These are phyloP conservation scores for Callosobruchus maculatus DNA, from an alignment of 2,888 invertebrate species.

Conservation along the genomic window DNA sequence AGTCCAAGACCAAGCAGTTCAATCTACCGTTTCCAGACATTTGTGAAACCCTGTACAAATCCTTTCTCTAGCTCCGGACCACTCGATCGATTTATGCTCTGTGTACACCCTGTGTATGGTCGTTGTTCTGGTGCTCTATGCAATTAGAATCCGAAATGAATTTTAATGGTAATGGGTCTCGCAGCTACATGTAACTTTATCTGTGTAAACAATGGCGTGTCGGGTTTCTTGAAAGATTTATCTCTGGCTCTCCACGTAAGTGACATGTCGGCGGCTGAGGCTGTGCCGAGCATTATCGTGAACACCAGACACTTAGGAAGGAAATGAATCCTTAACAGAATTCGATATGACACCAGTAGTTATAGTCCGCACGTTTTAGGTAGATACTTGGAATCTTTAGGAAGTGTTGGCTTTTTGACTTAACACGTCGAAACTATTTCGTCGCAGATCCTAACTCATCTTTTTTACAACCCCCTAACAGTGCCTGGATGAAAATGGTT, in stretches of 20 bases:
- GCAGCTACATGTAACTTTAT: neutral
- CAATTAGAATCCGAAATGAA: neutral
- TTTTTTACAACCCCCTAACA: no score
- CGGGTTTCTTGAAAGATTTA: conserved; percentile 9
- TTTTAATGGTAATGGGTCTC: conserved; percentile 1
- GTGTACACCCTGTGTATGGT: neutral
- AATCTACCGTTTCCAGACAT: no score
- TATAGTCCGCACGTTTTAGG: neutral
- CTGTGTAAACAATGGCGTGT: conserved; percentile 1
- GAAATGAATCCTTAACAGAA: conserved; percentile 20
- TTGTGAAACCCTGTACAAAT: no score
- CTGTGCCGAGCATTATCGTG: conserved; percentile 28
- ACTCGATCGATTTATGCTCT: neutral
- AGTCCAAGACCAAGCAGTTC: no score
- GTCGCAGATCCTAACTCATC: no score
- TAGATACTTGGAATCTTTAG: no score
- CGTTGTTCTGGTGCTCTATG: neutral
- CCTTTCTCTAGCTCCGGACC: neutral
- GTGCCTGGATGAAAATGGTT: no score
- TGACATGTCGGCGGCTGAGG: conserved; percentile 9
- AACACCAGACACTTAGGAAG: conserved; percentile 26
- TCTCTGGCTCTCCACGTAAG: conserved; percentile 3
- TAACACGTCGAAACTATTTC: no score
- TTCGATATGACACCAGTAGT: conserved; percentile 9
- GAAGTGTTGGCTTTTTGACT: no score